Conservation (phyloP, 2,797 vertebrate species). For the Eospalax fontanierii region DNA sequence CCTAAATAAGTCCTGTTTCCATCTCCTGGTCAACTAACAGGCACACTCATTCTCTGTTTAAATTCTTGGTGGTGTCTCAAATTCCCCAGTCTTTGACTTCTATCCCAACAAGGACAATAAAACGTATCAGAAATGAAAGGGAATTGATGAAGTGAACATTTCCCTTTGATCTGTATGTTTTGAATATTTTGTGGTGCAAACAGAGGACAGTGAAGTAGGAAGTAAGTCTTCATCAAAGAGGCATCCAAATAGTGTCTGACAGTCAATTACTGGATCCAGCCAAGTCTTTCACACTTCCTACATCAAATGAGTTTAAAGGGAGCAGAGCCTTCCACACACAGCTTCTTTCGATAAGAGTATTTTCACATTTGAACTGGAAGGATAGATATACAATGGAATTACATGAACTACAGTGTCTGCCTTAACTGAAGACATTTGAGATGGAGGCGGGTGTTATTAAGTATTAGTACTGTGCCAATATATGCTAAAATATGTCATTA, state of each 20-base stretch:
- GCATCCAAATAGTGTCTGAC: conserved; percentile 36
- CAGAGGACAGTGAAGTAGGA: conserved; percentile 29
- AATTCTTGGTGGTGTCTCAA: conserved; percentile 85
- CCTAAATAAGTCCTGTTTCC: conserved; percentile 78
- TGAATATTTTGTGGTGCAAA: conserved; percentile 85
- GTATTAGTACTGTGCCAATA: background rate
- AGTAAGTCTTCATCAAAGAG: conserved; percentile 72
- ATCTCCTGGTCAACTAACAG: conserved; percentile 83
- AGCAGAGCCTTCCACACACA: background rate
- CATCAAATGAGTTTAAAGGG: conserved; percentile 50
- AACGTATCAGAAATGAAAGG: conserved; percentile 83
- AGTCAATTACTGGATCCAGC: conserved; percentile 55
- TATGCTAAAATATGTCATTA: background rate
- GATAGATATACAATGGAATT: conserved; percentile 40
- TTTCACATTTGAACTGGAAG: conserved; percentile 24
- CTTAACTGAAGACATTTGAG: conserved; percentile 5
- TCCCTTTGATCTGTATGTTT: conserved; percentile 87
- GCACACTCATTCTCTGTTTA: conserved; percentile 84
- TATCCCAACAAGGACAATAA: conserved; percentile 85
- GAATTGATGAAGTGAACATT: conserved; percentile 84
- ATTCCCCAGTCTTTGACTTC: conserved; percentile 85
- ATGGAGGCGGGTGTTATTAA: background rate
- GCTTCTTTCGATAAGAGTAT: conserved; percentile 50
- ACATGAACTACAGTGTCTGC: background rate
- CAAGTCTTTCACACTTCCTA: conserved; percentile 20